These are phyloP conservation scores for Pedicia rivosa DNA, from an alignment of 2,888 invertebrate genomes.

Conservation along the genomic window DNA sequence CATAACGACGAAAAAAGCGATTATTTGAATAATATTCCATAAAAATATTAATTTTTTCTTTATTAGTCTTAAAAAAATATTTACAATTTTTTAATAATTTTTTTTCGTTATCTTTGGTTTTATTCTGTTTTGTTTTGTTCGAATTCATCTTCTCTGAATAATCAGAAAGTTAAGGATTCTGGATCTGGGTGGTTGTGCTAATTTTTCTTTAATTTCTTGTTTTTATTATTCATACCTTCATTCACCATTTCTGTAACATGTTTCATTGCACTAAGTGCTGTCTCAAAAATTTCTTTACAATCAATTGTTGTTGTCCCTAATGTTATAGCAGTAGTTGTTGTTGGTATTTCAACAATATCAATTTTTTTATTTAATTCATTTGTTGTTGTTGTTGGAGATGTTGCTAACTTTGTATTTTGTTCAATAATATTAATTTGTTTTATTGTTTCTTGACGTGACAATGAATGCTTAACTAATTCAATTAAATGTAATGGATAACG, in stretches of 20 bases:
- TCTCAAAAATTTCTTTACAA: constrained; percentile 21
- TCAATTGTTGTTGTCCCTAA: constrained; percentile 12
- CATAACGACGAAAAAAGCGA: too few species aligned
- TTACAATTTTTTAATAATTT: too few species aligned
- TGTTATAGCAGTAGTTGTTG: constrained; percentile 15
- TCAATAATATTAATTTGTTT: constrained; percentile 9
- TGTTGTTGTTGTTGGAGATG: background rate
- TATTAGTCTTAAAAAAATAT: too few species aligned
- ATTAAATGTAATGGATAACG: constrained; percentile 75
- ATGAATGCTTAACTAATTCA: constrained; percentile 56
- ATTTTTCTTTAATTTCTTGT: too few species aligned
- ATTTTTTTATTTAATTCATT: background rate
- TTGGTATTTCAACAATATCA: background rate
- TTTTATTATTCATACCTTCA: constrained; percentile 26
- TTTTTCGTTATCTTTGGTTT: too few species aligned
- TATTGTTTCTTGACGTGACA: constrained; percentile 12
- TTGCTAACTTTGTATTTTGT: constrained; percentile 1
- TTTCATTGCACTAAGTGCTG: constrained; percentile 28
- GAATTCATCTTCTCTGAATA: too few species aligned
- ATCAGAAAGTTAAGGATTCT: too few species aligned
- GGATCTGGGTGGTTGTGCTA: too few species aligned
- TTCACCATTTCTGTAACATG: constrained; percentile 30
- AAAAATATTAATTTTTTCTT: too few species aligned
- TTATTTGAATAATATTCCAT: too few species aligned
- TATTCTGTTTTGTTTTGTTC: too few species aligned